These are phyloP conservation scores for Lochmaea crataegi DNA, from an alignment of 2,888 invertebrate species.

Conservation along the genomic window DNA sequence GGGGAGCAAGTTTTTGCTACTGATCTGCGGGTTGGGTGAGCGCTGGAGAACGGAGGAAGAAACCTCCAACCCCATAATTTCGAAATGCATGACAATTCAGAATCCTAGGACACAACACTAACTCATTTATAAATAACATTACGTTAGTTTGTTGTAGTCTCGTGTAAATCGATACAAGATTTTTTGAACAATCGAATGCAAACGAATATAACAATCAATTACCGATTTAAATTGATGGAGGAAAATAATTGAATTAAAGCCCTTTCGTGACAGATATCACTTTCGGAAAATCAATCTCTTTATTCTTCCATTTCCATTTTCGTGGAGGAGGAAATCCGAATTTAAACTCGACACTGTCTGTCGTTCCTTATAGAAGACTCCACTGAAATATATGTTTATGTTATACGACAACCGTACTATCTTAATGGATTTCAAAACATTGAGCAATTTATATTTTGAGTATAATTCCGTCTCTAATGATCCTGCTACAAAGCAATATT, in stretches of 20 bases:
- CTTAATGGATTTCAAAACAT: conserved; percentile 37
- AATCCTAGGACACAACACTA: no score
- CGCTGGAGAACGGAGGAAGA: no score
- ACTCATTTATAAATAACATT: no score
- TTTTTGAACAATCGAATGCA: not conserved
- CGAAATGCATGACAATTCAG: no score
- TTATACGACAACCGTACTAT: conserved; percentile 26
- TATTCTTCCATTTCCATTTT: conserved; percentile 31
- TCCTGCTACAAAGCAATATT: conserved; percentile 18
- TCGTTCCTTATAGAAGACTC: conserved; percentile 9
- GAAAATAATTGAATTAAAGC: conserved; percentile 29
- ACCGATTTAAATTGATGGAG: conserved; percentile 9
- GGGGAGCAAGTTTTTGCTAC: no score
- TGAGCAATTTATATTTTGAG: conserved; percentile 35
- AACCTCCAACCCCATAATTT: no score
- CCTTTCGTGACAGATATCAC: conserved; percentile 34
- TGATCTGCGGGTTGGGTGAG: no score
- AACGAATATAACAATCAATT: conserved; percentile 21
- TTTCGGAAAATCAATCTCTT: conserved; percentile 31
- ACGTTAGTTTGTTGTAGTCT: no score
- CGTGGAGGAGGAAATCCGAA: conserved; percentile 4
- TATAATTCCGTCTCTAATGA: conserved; percentile 9
- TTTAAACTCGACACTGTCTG: conserved; percentile 19
- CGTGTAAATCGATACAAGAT: not conserved
- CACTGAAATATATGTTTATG: conserved; percentile 23